Conservation (phyloP, 2,888 invertebrate genomes). For the Nemotelus pantherinus region DNA sequence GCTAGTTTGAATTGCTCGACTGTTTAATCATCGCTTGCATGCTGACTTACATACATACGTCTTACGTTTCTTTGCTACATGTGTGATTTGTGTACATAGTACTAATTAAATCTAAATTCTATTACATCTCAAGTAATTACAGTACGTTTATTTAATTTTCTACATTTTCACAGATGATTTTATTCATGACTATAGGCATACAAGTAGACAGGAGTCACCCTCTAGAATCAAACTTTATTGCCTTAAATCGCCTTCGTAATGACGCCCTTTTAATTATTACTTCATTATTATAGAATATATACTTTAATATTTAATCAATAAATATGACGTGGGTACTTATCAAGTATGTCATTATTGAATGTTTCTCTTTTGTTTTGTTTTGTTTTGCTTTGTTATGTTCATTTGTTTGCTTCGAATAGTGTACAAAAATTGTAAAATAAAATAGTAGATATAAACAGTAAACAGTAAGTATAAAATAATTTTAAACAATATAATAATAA, state of each 20-base stretch:
- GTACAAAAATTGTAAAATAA: constrained; percentile 42
- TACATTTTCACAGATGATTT: constrained; percentile 29
- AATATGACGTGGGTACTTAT: constrained; percentile 28
- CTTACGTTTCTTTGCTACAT: constrained; percentile 5
- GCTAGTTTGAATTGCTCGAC: constrained; percentile 14
- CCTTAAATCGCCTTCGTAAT: constrained; percentile 31
- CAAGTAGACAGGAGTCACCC: constrained; percentile 28
- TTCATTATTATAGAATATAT: constrained; percentile 35
- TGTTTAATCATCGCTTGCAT: background rate
- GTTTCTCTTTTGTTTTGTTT: constrained; percentile 17
- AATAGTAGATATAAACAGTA: constrained; percentile 32
- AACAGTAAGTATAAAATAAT: constrained; percentile 39
- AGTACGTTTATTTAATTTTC: background rate
- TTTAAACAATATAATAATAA: constrained; percentile 36
- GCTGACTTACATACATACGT: background rate
- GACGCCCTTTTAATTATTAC: constrained; percentile 34
- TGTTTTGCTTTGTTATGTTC: background rate
- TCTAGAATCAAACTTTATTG: constrained; percentile 38
- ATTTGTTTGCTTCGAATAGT: constrained; percentile 28
- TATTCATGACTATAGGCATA: constrained; percentile 23
- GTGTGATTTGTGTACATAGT: constrained; percentile 32
- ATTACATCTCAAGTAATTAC: constrained; percentile 29
- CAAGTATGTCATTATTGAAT: constrained; percentile 42
- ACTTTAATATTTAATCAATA: constrained; percentile 33
- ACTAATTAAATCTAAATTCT: constrained; percentile 27